Evolutionary conservation across 2,888 invertebrate species (phyloP).

Genomic region (Idaea straminata): DNA sequence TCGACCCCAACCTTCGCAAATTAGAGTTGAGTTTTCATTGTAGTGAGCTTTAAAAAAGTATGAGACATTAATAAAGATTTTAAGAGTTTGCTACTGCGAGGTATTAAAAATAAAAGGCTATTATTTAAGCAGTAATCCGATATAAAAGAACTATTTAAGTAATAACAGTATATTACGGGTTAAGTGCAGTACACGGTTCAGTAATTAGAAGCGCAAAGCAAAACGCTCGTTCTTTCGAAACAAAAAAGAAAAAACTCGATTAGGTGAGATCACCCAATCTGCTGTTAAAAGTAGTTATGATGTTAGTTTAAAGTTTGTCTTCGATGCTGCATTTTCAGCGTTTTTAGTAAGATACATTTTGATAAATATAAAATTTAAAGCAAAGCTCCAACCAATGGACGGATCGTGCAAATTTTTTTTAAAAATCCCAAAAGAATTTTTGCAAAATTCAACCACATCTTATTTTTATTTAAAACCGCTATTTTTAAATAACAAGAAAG

Average conservation of each 20-base stretch:
- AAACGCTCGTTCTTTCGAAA: background rate
- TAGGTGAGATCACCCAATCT: background rate
- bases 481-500: too few species aligned
- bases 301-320: background rate
- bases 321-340: background rate
- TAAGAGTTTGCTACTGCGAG: conserved; percentile 42
- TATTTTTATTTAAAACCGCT: too few species aligned
- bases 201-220: background rate
- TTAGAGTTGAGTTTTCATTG: conserved; percentile 44
- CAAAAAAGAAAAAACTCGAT: background rate
- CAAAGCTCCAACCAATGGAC: too few species aligned
- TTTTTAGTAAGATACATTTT: background rate
- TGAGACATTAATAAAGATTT: conserved; percentile 60
- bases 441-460: too few species aligned
- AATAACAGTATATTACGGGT: conserved; percentile 14
- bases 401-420: too few species aligned
- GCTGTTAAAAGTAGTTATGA: background rate
- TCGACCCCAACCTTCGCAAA: conserved; percentile 24
- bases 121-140: conserved; percentile 56
- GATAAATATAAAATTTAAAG: too few species aligned
- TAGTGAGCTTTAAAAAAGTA: conserved; percentile 37
- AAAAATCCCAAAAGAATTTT: too few species aligned
- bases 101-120: conserved; percentile 54
- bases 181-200: conserved; percentile 7
- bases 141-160: conserved; percentile 32